These are phyloP conservation scores for Centropus unirufus DNA, from an alignment of 2,113 vertebrate genomes.

Conservation along the genomic window DNA sequence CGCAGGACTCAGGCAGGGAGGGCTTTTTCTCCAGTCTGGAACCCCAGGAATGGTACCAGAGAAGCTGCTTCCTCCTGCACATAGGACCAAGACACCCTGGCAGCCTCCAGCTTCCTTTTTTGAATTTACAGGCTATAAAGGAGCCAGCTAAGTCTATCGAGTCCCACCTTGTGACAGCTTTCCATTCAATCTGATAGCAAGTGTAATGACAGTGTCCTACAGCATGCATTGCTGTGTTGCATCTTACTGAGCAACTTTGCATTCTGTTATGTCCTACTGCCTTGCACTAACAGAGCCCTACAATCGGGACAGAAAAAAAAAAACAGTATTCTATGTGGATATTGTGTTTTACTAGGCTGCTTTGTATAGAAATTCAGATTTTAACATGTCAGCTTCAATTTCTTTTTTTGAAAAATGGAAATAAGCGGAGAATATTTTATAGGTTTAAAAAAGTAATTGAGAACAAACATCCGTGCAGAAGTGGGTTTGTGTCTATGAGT, in stretches of 20 bases:
- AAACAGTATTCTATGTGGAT: slow-evolving; percentile 34
- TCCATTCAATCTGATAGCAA: background rate
- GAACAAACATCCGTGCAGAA: slow-evolving; percentile 17
- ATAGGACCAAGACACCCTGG: background rate
- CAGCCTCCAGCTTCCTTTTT: slow-evolving; percentile 5
- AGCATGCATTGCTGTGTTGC: background rate
- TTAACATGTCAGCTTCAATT: slow-evolving; percentile 54
- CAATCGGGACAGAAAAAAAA: slow-evolving; percentile 10
- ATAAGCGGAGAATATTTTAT: slow-evolving; percentile 43
- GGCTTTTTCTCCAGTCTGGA: background rate
- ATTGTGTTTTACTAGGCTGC: slow-evolving; percentile 59
- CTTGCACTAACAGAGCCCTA: slow-evolving; percentile 14
- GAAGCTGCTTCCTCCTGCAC: background rate
- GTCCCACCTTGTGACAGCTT: slow-evolving; percentile 24
- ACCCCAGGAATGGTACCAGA: background rate
- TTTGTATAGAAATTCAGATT: slow-evolving; percentile 54
- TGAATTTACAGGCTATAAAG: background rate
- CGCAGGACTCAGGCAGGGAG: background rate
- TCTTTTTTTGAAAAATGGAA: slow-evolving; percentile 52
- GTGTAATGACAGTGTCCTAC: background rate
- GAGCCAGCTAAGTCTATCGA: background rate
- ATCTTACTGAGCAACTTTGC: slow-evolving; percentile 35
- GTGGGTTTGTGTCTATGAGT: background rate
- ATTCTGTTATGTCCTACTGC: background rate
- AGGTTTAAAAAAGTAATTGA: slow-evolving; percentile 57